Evolutionary conservation across 2,888 invertebrate genomes (phyloP).

Genomic region (Synanthedon andrenaeformis): DNA sequence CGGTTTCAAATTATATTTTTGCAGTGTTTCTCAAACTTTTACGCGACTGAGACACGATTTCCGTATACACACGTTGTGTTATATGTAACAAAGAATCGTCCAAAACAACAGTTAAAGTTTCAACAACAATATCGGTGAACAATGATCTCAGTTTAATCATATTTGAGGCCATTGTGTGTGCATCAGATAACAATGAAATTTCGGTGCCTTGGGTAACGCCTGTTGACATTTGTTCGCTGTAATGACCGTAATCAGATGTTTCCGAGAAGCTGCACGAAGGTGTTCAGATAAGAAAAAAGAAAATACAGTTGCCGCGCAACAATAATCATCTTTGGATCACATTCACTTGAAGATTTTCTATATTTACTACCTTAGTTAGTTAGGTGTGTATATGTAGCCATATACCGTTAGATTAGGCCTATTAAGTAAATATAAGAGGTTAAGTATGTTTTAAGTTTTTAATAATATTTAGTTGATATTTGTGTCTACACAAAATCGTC

Average conservation of each 20-base stretch:
- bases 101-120: neutral
- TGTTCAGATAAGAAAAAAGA: constrained; percentile 13
- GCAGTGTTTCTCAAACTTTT: neutral
- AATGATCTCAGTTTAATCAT: neutral
- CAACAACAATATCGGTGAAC: neutral
- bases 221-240: constrained; percentile 18
- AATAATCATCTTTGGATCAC: neutral
- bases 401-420: too few species aligned
- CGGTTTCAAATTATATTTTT: neutral
- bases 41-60: neutral
- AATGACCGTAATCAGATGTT: constrained; percentile 18
- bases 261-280: constrained; percentile 15
- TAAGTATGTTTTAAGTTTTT: too few species aligned
- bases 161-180: neutral
- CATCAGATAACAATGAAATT: constrained; percentile 1
- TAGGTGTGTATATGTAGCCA: too few species aligned
- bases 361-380: neutral
- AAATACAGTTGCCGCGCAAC: constrained; percentile 5
- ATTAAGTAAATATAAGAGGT: too few species aligned
- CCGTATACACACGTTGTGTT: neutral
- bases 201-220: constrained; percentile 6
- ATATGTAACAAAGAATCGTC: neutral
- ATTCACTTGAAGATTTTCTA: neutral
- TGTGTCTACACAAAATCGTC: too few species aligned
- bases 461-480: too few species aligned